These are phyloP conservation scores for Acleris holmiana DNA, from an alignment of 2,888 invertebrate species.

Conservation along the genomic window DNA sequence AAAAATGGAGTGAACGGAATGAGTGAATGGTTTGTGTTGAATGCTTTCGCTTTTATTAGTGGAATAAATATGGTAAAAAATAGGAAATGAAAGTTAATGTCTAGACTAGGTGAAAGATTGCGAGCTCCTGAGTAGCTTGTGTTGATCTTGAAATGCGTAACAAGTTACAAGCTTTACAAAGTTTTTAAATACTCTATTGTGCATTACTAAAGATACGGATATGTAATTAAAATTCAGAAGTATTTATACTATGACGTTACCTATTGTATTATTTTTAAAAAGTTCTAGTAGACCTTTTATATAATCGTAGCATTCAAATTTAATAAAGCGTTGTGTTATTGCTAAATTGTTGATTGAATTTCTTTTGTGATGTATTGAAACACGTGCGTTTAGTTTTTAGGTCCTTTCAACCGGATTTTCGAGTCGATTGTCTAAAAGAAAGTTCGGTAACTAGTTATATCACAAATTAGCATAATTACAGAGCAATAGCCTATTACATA, in stretches of 20 bases:
- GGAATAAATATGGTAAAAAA: background rate
- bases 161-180: too few relatives aligned
- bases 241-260: too few relatives aligned
- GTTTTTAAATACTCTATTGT: too few relatives aligned
- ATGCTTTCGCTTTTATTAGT: constrained; percentile 1
- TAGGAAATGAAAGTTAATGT: background rate
- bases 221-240: too few relatives aligned
- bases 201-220: too few relatives aligned
- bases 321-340: too few relatives aligned
- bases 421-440: constrained; percentile 5
- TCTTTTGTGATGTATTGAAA: background rate
- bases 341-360: background rate
- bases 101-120: too few relatives aligned
- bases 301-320: too few relatives aligned
- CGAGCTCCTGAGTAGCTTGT: too few relatives aligned
- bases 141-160: too few relatives aligned
- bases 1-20: constrained; percentile 5
- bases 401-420: background rate
- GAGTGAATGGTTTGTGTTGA: constrained; percentile 4
- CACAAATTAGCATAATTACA: constrained; percentile 7
- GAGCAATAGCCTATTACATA: constrained; percentile 18
- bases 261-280: too few relatives aligned
- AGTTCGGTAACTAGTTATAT: constrained; percentile 1
- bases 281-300: too few relatives aligned
- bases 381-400: background rate